These are phyloP conservation scores for Neria commutata DNA, from an alignment of 2,888 invertebrate species.

Conservation along the genomic window DNA sequence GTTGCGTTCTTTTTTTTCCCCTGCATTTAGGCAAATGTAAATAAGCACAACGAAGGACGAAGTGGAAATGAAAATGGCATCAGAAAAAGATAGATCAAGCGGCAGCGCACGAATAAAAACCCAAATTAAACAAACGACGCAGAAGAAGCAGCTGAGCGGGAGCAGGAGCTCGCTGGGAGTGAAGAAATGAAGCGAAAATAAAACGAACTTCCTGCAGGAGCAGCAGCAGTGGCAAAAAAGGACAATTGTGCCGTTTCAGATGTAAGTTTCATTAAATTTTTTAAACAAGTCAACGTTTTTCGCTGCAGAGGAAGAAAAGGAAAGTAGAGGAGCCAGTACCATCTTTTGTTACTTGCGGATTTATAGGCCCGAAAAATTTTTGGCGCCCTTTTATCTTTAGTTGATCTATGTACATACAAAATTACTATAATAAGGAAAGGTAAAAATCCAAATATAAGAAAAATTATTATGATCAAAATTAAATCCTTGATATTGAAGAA, in stretches of 20 bases:
- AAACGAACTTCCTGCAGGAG: constrained; percentile 7
- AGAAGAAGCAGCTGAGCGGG: background rate
- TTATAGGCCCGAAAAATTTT: no score
- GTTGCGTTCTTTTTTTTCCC: no score
- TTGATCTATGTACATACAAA: no score
- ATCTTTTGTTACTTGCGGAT: no score
- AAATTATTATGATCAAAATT: no score
- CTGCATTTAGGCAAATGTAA: background rate
- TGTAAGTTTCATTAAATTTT: background rate
- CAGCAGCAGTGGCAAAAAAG: background rate
- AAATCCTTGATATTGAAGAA: no score
- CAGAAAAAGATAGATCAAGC: no score
- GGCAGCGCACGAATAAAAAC: background rate
- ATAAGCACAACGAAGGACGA: background rate
- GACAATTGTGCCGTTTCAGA: background rate
- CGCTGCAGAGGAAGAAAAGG: background rate
- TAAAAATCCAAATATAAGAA: no score
- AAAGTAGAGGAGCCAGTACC: background rate
- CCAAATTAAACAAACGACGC: constrained; percentile 6
- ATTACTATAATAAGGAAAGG: no score
- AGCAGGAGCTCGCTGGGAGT: background rate
- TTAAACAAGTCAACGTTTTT: background rate
- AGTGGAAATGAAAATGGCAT: constrained; percentile 1
- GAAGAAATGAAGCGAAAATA: constrained; percentile 19
- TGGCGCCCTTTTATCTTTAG: no score